These are phyloP conservation scores for Pangasius macronema DNA, from an alignment of 2,797 vertebrate species.

Conservation along the genomic window DNA sequence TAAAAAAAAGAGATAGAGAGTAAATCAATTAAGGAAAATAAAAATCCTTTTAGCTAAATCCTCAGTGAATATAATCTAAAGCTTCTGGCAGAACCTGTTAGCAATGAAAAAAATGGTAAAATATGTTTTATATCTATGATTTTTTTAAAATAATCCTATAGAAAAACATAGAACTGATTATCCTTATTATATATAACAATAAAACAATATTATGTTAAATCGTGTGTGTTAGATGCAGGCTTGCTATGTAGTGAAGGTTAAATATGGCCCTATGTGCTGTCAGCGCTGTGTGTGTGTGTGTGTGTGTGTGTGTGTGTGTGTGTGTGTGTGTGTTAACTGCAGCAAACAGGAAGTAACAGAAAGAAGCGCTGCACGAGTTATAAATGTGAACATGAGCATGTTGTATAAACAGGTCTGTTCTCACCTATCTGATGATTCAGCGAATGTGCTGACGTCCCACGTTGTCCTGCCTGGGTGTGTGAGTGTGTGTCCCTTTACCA, in stretches of 20 bases:
- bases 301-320: constrained; percentile 8
- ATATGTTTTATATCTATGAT: no score
- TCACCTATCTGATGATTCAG: no score
- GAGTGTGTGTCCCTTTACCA: not conserved
- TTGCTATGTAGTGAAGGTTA: not conserved
- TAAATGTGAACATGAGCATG: not conserved
- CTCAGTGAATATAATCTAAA: no score
- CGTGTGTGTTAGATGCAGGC: not conserved
- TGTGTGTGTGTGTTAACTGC: not conserved
- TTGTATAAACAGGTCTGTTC: not conserved
- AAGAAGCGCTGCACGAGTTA: not conserved
- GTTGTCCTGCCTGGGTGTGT: not conserved
- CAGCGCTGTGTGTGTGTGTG: not conserved
- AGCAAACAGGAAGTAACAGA: constrained; percentile 7
- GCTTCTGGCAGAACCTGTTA: no score
- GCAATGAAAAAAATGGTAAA: no score
- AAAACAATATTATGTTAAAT: not conserved
- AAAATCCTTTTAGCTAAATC: no score
- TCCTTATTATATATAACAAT: not conserved
- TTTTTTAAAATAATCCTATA: not conserved
- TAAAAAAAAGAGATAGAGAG: not conserved
- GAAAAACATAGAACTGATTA: not conserved
- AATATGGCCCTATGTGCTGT: not conserved
- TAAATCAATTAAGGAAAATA: no score
- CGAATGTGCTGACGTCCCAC: not conserved